A percentile compares a stretch with the other conserved stretches of the same genome.
Evolutionary conservation across 2,888 invertebrate species (phyloP).

Genomic region (Drosophila prolongata): DNA sequence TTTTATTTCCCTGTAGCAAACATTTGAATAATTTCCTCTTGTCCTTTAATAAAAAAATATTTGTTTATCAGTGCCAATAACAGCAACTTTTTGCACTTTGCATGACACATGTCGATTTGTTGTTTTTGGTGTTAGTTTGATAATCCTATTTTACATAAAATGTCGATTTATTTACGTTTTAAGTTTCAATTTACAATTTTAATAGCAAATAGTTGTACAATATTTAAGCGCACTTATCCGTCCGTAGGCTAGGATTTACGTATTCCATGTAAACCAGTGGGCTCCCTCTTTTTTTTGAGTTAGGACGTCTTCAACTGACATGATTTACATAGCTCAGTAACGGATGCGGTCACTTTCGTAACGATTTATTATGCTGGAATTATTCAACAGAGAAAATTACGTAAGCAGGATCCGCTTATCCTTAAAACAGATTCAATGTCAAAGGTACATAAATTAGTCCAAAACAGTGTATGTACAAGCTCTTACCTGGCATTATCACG

Average conservation of each 20-base stretch:
- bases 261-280: background rate
- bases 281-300: background rate
- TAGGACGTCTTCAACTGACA: background rate
- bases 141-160: constrained; percentile 9
- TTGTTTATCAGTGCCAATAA: background rate
- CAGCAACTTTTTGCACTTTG: background rate
- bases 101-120: background rate
- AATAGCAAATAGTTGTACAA: constrained; percentile 14
- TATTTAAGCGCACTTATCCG: constrained; percentile 11
- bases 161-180: constrained; percentile 16
- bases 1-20: no score
- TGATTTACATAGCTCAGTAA: constrained; percentile 38
- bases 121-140: no score
- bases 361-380: constrained; percentile 61
- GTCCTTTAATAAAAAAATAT: background rate
- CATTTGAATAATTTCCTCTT: no score
- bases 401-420: background rate
- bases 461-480: background rate
- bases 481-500: constrained; percentile 9
- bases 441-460: background rate
- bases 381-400: constrained; percentile 1
- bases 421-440: background rate
- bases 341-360: constrained; percentile 55
- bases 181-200: constrained; percentile 16
- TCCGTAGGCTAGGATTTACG: background rate